phyloP scores from a whole-genome alignment of 30 jellyfish, hydroid and myxozoan species.

The Aurelia sp. region DNA sequence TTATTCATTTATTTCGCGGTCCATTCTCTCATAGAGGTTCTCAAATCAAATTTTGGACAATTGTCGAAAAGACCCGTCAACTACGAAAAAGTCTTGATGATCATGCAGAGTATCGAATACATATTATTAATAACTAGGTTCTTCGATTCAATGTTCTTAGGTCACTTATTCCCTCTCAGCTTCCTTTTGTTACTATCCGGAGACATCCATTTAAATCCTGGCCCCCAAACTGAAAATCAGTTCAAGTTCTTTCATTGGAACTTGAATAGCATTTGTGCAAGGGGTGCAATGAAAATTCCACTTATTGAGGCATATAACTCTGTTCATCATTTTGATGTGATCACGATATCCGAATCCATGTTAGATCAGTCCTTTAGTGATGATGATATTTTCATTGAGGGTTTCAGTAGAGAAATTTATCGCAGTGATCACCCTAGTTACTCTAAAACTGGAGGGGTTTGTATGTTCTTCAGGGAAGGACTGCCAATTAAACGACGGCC shows the following conservation, averaged over 20 bases:
- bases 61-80: background rate
- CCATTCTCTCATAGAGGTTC: slow-evolving; percentile 52
- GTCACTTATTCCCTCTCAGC: background rate
- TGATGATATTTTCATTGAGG: slow-evolving; percentile 18
- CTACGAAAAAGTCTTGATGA: background rate
- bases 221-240: too few species aligned
- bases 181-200: too few species aligned
- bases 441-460: slow-evolving; percentile 49
- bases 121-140: background rate
- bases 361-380: background rate
- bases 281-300: too few species aligned
- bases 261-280: too few species aligned
- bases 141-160: background rate
- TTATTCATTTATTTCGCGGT: slow-evolving; percentile 34
- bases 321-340: too few species aligned
- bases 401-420: too few species aligned
- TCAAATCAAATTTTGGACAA: slow-evolving; percentile 19
- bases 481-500: slow-evolving; percentile 35
- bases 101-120: too few species aligned
- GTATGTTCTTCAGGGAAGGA: slow-evolving; percentile 30
- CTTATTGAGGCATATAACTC: too few species aligned
- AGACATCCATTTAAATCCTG: too few species aligned
- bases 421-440: too few species aligned
- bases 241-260: too few species aligned
- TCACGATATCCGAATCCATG: too few species aligned